A percentile compares a stretch with the other conserved stretches of the same genome.
phyloP scores from a whole-genome alignment of 1,140 invertebrate genomes.

The Leptinotarsa lineolata region DNA sequence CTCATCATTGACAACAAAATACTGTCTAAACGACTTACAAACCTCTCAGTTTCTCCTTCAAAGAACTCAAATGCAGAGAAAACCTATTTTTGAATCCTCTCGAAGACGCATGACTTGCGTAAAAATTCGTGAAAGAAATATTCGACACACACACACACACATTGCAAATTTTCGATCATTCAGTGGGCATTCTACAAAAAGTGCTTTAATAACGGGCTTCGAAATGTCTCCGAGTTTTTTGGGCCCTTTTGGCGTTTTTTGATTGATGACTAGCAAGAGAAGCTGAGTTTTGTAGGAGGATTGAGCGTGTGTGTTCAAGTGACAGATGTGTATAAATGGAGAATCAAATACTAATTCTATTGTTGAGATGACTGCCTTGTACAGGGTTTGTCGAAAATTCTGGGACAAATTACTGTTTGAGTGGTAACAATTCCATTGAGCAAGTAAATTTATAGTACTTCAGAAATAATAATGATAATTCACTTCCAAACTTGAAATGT shows the following conservation, averaged over 20 bases:
- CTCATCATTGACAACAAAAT: slow-evolving; percentile 3
- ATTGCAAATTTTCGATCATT: background rate
- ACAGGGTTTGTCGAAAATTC: too few species aligned
- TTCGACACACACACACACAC: slow-evolving; percentile 12
- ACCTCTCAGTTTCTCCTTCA: background rate
- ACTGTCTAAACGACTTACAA: slow-evolving; percentile 1
- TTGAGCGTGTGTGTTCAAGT: background rate
- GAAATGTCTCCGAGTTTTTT: background rate
- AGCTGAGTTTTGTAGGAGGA: background rate
- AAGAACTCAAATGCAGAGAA: background rate
- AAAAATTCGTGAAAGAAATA: slow-evolving; percentile 18
- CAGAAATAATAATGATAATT: too few species aligned
- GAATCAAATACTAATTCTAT: background rate
- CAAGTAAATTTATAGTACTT: too few species aligned
- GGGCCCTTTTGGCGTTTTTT: background rate
- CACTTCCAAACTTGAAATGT: too few species aligned
- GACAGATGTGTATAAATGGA: background rate
- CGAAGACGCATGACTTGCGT: slow-evolving; percentile 11
- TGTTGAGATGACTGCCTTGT: too few species aligned
- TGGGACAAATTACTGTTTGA: too few species aligned
- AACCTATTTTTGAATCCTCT: background rate
- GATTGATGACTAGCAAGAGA: background rate
- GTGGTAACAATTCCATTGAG: too few species aligned
- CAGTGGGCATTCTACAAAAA: background rate
- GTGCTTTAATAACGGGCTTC: background rate